These are phyloP conservation scores for Bathynomus jamesi DNA, from an alignment of 1,140 invertebrate species.

Conservation along the genomic window DNA sequence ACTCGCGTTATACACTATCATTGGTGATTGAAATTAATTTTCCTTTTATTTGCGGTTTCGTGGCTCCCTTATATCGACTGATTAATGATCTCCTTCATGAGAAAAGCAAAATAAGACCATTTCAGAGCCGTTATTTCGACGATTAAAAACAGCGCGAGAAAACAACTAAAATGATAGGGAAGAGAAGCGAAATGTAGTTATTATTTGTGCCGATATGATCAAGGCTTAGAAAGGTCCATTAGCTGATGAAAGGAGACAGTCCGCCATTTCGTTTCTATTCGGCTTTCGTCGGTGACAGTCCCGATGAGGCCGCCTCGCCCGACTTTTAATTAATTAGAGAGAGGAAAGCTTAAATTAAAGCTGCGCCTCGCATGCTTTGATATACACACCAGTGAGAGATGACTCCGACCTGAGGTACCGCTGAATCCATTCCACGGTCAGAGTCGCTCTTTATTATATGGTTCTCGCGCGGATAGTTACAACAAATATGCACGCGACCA, in stretches of 20 bases:
- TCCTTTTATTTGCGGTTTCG: background rate
- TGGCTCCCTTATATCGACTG: background rate
- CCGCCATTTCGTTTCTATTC: background rate
- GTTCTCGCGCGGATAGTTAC: too few species aligned
- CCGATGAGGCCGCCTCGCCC: background rate
- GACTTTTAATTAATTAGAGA: background rate
- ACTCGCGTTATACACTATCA: background rate
- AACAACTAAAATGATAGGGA: background rate
- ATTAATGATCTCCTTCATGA: background rate
- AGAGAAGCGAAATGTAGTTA: background rate
- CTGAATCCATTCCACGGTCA: too few species aligned
- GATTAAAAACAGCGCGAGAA: background rate
- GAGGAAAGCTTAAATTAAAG: background rate
- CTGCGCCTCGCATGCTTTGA: background rate
- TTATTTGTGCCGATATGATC: conserved; percentile 7
- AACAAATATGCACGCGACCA: too few species aligned
- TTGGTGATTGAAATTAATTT: background rate
- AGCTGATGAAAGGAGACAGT: background rate
- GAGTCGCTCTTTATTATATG: too few species aligned
- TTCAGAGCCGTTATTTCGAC: background rate
- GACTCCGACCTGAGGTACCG: too few species aligned
- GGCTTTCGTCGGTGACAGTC: background rate
- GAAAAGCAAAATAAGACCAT: background rate
- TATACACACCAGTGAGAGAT: background rate
- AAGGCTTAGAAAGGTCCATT: background rate